Evolutionary conservation across 2,888 invertebrate species (phyloP).

Genomic region (Platynereis dumerilii): DNA sequence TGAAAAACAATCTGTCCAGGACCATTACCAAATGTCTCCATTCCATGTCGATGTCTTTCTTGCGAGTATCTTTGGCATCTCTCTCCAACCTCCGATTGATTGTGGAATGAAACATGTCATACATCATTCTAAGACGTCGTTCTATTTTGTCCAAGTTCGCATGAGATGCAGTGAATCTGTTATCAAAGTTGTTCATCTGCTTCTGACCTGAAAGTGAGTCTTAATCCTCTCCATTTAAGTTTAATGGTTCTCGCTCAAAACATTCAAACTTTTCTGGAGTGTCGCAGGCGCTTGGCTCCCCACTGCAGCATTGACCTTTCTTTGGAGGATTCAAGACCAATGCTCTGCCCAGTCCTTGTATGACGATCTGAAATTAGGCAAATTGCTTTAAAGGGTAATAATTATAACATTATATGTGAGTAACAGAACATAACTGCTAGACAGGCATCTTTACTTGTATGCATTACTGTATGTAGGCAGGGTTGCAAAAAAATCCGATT

Average conservation of each 20-base stretch:
- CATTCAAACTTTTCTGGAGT: neutral
- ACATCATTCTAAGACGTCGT: conserved; percentile 1
- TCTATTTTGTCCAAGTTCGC: conserved; percentile 1
- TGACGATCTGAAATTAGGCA: neutral
- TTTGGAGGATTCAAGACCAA: neutral
- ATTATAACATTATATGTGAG: too few species aligned
- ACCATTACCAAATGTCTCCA: conserved; percentile 18
- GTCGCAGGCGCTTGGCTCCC: conserved; percentile 2
- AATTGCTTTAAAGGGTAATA: too few species aligned
- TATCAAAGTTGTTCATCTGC: neutral
- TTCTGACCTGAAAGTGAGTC: too few species aligned
- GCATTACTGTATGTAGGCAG: too few species aligned
- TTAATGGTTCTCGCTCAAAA: conserved; percentile 9
- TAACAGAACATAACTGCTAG: too few species aligned
- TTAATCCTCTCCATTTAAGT: neutral
- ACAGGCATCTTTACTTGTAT: too few species aligned
- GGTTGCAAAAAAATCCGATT: too few species aligned
- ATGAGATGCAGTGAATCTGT: neutral
- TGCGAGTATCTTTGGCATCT: neutral
- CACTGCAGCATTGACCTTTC: neutral
- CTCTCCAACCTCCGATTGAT: neutral
- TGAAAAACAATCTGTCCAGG: conserved; percentile 14
- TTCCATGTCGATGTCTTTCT: conserved; percentile 9
- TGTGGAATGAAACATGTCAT: neutral
- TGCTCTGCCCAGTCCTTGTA: neutral